Conservation (phyloP, 2,113 vertebrate genomes). For the Tychaedon coryphoeus region DNA sequence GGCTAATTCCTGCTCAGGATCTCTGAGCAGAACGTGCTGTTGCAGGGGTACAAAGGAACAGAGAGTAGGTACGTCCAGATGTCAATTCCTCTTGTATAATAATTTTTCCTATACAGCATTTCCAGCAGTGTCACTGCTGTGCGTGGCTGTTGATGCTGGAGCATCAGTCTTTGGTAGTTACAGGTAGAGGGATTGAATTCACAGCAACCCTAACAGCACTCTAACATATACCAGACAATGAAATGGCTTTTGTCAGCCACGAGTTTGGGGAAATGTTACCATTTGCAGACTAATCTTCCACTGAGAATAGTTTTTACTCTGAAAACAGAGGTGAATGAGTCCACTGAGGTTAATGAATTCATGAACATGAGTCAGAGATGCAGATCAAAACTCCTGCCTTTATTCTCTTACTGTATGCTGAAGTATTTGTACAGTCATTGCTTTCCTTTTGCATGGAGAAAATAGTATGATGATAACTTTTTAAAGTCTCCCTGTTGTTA, state of each 20-base stretch:
- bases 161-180: not conserved
- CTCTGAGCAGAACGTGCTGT: not conserved
- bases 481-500: not conserved
- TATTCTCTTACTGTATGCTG: not conserved
- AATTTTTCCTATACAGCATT: not conserved
- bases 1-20: not conserved
- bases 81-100: not conserved
- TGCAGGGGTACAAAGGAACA: not conserved
- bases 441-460: not conserved
- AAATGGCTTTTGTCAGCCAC: conserved; percentile 14
- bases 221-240: conserved; percentile 1
- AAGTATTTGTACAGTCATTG: not conserved
- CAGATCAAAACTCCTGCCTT: conserved; percentile 10
- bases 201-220: not conserved
- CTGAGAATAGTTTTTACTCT: not conserved
- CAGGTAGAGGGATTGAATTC: not conserved
- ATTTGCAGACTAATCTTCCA: conserved; percentile 6
- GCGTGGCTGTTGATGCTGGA: not conserved
- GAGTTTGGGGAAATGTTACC: not conserved
- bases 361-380: conserved; percentile 19
- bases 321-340: conserved; percentile 17
- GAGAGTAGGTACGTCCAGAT: not conserved
- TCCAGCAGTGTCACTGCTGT: not conserved
- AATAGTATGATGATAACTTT: not conserved
- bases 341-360: conserved; percentile 21